Percentiles rank a stretch among this genome's conserved stretches.
phyloP scores from a whole-genome alignment of 2,113 vertebrate species.

The Tringa solitaria region DNA sequence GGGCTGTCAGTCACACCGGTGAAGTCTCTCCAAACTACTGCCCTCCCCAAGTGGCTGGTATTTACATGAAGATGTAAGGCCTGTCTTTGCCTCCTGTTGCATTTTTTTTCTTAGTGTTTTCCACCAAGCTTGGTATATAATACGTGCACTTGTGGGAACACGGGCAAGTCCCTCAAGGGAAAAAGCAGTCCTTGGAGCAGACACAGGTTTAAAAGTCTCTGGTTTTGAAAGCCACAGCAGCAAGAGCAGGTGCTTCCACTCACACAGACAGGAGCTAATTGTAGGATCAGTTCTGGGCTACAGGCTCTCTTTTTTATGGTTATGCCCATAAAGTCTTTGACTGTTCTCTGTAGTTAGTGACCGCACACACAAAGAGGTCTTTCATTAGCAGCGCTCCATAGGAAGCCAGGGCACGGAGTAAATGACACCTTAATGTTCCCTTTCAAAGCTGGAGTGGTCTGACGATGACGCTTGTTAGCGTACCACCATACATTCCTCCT shows the following conservation, averaged over 20 bases:
- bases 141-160: neutral
- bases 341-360: slow-evolving; percentile 64
- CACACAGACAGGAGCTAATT: slow-evolving; percentile 64
- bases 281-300: slow-evolving; percentile 49
- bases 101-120: neutral
- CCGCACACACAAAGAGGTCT: slow-evolving; percentile 70
- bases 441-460: slow-evolving; percentile 69
- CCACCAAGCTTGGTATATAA: neutral
- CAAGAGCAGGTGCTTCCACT: slow-evolving; percentile 63
- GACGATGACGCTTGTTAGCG: slow-evolving; percentile 62
- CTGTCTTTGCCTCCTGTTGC: neutral
- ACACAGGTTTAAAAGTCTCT: neutral
- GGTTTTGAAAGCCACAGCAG: slow-evolving; percentile 35
- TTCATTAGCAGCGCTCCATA: slow-evolving; percentile 68
- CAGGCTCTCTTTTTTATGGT: slow-evolving; percentile 51
- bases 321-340: slow-evolving; percentile 41
- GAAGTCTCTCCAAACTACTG: neutral
- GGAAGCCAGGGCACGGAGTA: slow-evolving; percentile 67
- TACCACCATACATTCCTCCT: neutral
- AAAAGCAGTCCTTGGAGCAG: slow-evolving; percentile 16
- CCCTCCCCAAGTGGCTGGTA: neutral
- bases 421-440: slow-evolving; percentile 77
- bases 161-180: neutral
- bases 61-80: neutral
- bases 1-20: neutral